phyloP scores from a whole-genome alignment of 2,797 vertebrate genomes.

The Syncerus caffer region DNA sequence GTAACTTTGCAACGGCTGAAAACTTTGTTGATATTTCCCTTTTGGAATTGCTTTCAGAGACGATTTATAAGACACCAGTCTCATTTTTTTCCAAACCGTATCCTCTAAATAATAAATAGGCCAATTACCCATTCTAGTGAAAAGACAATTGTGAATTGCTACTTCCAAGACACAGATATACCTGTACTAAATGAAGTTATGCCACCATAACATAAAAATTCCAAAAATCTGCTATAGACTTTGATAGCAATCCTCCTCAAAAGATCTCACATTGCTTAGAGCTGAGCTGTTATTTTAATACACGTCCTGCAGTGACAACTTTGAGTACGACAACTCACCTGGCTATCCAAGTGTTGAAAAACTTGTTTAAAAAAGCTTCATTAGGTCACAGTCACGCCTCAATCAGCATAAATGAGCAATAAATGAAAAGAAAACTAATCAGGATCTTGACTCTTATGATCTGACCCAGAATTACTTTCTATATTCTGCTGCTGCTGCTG shows the following conservation, averaged over 20 bases:
- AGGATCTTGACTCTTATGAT: neutral
- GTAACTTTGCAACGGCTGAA: neutral
- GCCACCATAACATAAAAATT: neutral
- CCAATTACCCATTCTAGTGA: neutral
- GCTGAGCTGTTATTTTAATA: neutral
- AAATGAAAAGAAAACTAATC: neutral
- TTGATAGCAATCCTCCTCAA: neutral
- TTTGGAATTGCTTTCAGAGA: constrained; percentile 22
- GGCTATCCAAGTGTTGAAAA: neutral
- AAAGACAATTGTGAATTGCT: neutral
- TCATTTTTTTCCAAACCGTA: neutral
- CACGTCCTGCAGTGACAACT: neutral
- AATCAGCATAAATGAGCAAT: neutral
- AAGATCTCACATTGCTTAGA: neutral
- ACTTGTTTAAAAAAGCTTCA: neutral
- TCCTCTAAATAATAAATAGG: neutral
- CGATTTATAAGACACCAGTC: neutral
- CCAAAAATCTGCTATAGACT: neutral
- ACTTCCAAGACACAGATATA: constrained; percentile 10
- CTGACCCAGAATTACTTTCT: neutral
- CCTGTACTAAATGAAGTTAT: neutral
- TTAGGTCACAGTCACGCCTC: neutral
- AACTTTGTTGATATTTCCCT: neutral
- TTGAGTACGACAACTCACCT: neutral
- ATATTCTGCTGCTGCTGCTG: neutral